Percentiles rank a stretch among this genome's conserved stretches.
Conservation (phyloP, 2,113 vertebrate species). For the Amphilophus citrinellus region DNA sequence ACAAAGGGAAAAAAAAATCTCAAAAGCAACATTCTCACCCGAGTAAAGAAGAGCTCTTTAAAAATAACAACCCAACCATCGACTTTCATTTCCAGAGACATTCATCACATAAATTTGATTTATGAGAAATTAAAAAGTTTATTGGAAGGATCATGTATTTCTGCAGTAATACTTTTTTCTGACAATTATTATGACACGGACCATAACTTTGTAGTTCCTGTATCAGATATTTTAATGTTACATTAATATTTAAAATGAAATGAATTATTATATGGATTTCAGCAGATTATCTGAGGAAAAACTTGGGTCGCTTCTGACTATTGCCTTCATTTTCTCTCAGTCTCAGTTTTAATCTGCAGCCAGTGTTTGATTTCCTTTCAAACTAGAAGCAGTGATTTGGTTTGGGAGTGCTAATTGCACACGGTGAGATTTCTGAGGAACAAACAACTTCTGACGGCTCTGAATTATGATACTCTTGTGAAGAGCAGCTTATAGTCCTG, state of each 20-base stretch:
- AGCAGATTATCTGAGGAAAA: slow-evolving; percentile 6
- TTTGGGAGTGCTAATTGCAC: not conserved
- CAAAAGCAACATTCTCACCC: not conserved
- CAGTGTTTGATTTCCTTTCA: not conserved
- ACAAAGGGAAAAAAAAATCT: accelerated
- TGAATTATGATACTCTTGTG: not conserved
- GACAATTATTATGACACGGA: not conserved
- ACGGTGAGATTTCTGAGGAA: not conserved
- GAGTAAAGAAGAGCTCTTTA: not conserved
- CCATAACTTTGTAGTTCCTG: not conserved
- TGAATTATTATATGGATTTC: slow-evolving; percentile 12
- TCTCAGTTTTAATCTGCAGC: not conserved
- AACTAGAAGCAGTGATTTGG: not conserved
- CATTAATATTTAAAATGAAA: not conserved
- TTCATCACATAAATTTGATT: not conserved
- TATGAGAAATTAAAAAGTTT: slow-evolving; percentile 5
- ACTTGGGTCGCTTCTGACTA: not conserved
- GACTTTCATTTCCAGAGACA: not conserved
- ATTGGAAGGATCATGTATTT: not conserved
- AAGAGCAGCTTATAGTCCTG: not conserved
- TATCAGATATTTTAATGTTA: not conserved
- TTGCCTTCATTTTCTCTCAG: not conserved
- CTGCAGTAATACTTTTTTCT: not conserved
- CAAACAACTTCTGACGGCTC: not conserved
- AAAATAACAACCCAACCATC: accelerated